Percentiles rank a stretch among this genome's conserved stretches.
Conservation (phyloP, 2,888 invertebrate genomes). For the Brachyptera putata region DNA sequence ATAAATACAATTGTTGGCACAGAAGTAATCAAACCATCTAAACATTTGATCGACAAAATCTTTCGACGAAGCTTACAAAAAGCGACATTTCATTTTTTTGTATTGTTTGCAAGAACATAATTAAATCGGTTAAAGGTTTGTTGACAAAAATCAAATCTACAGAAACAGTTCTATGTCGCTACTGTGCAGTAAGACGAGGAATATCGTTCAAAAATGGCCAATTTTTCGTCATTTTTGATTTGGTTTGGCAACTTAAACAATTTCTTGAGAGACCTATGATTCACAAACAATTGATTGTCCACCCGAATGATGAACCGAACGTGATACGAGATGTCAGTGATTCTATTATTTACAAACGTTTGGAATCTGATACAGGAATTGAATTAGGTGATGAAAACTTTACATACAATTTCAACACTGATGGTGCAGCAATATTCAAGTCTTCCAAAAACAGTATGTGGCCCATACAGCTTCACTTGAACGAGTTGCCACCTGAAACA, state of each 20-base stretch:
- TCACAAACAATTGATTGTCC: background rate
- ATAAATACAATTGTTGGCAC: background rate
- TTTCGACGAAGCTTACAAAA: background rate
- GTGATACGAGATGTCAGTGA: too few species aligned
- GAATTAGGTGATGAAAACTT: background rate
- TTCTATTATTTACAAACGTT: too few species aligned
- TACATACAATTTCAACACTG: conserved; percentile 3
- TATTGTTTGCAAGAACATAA: background rate
- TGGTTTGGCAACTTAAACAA: background rate
- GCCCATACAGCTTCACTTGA: background rate
- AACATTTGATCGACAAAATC: background rate
- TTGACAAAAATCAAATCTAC: background rate
- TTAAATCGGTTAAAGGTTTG: background rate
- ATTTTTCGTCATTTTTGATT: background rate
- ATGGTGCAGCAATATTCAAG: conserved; percentile 1
- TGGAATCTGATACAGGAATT: background rate
- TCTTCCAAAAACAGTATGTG: background rate
- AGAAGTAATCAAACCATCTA: background rate
- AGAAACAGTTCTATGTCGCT: background rate
- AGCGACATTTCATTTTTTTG: background rate
- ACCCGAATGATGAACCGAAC: background rate
- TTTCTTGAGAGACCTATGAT: background rate
- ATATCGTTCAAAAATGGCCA: background rate
- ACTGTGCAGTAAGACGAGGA: background rate
- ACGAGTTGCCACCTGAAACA: background rate